phyloP scores from a whole-genome alignment of 2,888 invertebrate species.

The Sepioteuthis lessoniana region DNA sequence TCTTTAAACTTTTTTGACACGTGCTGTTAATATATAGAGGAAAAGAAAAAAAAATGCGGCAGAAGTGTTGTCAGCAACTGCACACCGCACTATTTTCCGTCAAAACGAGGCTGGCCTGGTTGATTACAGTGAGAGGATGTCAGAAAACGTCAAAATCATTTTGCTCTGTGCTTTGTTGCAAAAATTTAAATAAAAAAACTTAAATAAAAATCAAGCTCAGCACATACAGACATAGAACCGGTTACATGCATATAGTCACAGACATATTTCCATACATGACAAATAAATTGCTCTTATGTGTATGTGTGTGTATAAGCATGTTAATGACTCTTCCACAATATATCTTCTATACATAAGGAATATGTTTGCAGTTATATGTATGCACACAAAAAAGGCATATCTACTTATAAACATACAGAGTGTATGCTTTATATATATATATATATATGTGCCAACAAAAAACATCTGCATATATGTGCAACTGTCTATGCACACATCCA shows the following conservation, averaged over 20 bases:
- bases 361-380: too few relatives aligned
- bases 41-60: neutral
- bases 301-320: neutral
- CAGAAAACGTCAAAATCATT: conserved; percentile 2
- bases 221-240: neutral
- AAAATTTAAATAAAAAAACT: neutral
- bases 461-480: too few relatives aligned
- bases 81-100: neutral
- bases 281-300: neutral
- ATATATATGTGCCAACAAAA: too few relatives aligned
- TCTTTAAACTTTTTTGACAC: neutral
- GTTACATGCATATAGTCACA: neutral
- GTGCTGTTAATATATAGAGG: neutral
- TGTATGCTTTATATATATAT: too few relatives aligned
- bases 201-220: neutral
- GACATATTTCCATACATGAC: neutral
- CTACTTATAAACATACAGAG: too few relatives aligned
- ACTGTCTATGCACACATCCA: too few relatives aligned
- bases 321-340: neutral
- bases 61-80: neutral
- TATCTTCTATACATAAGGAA: neutral
- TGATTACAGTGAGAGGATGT: neutral
- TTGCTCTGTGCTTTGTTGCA: neutral
- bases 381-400: too few relatives aligned
- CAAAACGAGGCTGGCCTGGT: neutral